Percentiles rank a stretch among this genome's conserved stretches.
Conservation (phyloP, 1,140 invertebrate species). For the Cotesia typhae region DNA sequence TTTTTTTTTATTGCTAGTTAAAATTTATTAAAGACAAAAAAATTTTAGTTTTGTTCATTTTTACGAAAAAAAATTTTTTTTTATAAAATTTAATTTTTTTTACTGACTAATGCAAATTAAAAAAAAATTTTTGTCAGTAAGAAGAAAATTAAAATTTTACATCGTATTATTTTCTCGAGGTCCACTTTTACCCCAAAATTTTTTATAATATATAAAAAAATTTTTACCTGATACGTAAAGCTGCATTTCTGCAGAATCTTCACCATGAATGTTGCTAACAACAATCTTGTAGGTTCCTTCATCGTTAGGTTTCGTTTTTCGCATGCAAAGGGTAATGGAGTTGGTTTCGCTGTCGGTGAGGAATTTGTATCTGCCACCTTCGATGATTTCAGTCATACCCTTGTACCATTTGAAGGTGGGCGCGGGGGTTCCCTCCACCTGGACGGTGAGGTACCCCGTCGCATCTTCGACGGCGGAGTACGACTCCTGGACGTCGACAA, state of each 20-base stretch:
- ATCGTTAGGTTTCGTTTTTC: constrained; percentile 95
- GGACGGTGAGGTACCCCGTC: constrained; percentile 87
- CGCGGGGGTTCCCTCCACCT: constrained; percentile 90
- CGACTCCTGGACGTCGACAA: constrained; percentile 89
- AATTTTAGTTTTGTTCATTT: too few relatives aligned
- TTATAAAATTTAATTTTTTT: too few relatives aligned
- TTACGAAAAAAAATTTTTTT: too few relatives aligned
- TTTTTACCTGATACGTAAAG: constrained; percentile 92
- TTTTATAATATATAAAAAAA: too few relatives aligned
- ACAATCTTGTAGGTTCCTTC: constrained; percentile 96
- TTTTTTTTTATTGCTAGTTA: too few relatives aligned
- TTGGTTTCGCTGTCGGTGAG: constrained; percentile 89
- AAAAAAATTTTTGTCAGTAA: too few relatives aligned
- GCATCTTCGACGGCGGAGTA: constrained; percentile 92
- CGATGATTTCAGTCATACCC: constrained; percentile 85
- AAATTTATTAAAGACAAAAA: too few relatives aligned
- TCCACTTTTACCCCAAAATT: too few relatives aligned
- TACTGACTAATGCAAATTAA: too few relatives aligned
- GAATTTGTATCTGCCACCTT: constrained; percentile 92
- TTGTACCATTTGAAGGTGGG: constrained; percentile 98
- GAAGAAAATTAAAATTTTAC: too few relatives aligned
- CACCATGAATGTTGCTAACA: constrained; percentile 91
- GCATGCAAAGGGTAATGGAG: constrained; percentile 90
- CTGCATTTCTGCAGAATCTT: constrained; percentile 93
- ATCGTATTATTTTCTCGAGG: too few relatives aligned